phyloP scores from a whole-genome alignment of 64 coral and sea anemone species.

The Stylophora pistillata region DNA sequence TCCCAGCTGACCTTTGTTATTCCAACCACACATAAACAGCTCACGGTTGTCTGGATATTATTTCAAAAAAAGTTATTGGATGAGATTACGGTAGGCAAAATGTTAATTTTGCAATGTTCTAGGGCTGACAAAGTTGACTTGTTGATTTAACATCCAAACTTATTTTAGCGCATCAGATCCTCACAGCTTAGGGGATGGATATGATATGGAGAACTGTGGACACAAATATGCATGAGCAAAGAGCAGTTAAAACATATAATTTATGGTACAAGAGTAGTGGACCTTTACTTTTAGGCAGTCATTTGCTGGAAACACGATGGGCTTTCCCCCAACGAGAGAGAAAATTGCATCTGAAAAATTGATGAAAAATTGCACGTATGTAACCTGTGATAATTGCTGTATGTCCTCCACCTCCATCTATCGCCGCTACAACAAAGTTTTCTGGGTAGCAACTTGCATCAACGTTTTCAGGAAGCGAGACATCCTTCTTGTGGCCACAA shows the following conservation, averaged over 20 bases:
- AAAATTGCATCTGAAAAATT: too few species aligned
- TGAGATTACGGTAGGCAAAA: background rate
- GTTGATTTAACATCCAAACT: background rate
- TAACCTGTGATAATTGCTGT: slow-evolving; percentile 78
- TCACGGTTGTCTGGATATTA: background rate
- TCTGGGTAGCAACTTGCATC: background rate
- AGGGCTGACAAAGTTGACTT: background rate
- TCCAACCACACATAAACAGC: slow-evolving; percentile 91
- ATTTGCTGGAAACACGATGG: too few species aligned
- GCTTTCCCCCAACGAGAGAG: too few species aligned
- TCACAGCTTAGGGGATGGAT: too few species aligned
- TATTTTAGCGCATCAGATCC: too few species aligned
- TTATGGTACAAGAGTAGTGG: too few species aligned
- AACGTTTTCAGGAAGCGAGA: slow-evolving; percentile 26
- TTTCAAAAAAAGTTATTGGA: background rate
- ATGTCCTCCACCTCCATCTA: slow-evolving; percentile 90
- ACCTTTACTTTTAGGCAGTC: too few species aligned
- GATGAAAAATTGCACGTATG: too few species aligned
- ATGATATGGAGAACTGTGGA: too few species aligned
- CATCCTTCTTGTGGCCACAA: slow-evolving; percentile 65
- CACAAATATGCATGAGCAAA: too few species aligned
- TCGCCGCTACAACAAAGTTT: background rate
- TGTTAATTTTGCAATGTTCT: too few species aligned
- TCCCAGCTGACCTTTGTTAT: slow-evolving; percentile 84
- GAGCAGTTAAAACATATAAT: too few species aligned